Evolutionary conservation across 2,797 vertebrate genomes (phyloP), one percentile per base, ranked within the genome.

Genomic region (Notoglanidium macrostoma): DNA sequence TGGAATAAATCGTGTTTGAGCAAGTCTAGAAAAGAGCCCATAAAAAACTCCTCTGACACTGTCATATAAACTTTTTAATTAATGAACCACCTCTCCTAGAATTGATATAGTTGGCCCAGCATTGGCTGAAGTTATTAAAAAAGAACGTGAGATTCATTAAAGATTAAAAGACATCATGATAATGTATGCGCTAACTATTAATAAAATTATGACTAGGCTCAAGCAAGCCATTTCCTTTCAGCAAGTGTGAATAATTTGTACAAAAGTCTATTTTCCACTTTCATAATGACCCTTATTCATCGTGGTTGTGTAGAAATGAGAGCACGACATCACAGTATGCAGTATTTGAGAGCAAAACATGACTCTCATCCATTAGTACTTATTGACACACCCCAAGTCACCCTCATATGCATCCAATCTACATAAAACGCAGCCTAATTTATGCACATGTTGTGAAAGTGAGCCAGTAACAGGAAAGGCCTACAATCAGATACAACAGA

Each of bases 121-220:
- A 7, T 35, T 81, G 7, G 32, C 29, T 68, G 46, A 57, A 59
- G 76, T 35, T 59, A 73, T 70, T 46, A 51, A 59, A 54, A 79
- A 80, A 68, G 23, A 78, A 10, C n/a, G 19, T 70, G 51, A 65
- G n/a, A 81, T 49, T n/a, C 1, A 57, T 86, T 70, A 76, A 55
- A 87, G 80, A 68, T 76, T 76, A 87, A 65, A 83, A 76, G 32
- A 46, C 77, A 79, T 14, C 10, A 15, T 35, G 23, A 55, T 46
- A 55, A 72, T 26, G 21, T 61, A 26, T 49, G 54, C 29, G 32
- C 14, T 55, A 21, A 26, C 46, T 78, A 29, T 80, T 70, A 57
- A 81, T 86, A 57, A 70, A 32, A 10, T 49, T 79, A 32, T 49
- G 15, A 49, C 67, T 19, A 59, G n/a, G 23, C 14, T 57, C 15